Base-by-base conservation (phyloP, 2,888 invertebrate genomes). In the Diogma glabrata region DNA sequence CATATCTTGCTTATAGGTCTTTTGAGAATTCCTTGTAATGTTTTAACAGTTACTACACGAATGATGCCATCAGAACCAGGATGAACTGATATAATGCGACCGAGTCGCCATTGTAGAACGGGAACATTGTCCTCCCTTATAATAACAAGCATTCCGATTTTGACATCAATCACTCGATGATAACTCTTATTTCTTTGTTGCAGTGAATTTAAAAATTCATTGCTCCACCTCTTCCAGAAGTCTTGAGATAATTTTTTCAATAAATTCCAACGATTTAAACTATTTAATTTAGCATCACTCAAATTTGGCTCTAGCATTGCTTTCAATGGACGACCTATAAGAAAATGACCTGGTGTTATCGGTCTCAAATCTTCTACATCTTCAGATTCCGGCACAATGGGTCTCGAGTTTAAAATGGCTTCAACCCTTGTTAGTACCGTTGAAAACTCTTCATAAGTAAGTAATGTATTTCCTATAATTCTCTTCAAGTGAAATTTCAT, bases 301-400 rank as follows among this genome's bases (percentile, higher is more conserved):
- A 6, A 38, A 12, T 19, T 38, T 28, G 28, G 28, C 28, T 28
- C 28, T 12, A 9, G n/a, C n/a, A 28, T 28, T 12, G 28, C 9
- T 28, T 2, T 28, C 2, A 9, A 28, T 28, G 28, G 28, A 12
- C n/a, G 9, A n/a, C 28, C 28, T 23, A 63, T 56, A 3, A 65
- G 50, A 47, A 64, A 62, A 48, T 64, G 65, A 2, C 57, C 60
- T 19, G 28, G 28, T 12, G 28, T 28, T 28, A 28, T 28, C 17
- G 4, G 19, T 19, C 16, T 38, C 19, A 38, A 12, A 12, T 38
- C 38, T 9, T 28, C n/a, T 12, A 19, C 17, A 19, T 38, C 16
- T 8, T 38, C 38, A 17, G 38, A 38, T 38, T 17, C 9, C 38
- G 16, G 38, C 8, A 19, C 19, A 19, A 38, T 8, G 19, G 38